Evolutionary conservation across 2,888 invertebrate genomes (phyloP), one percentile per base, ranked within the genome.

Genomic region (Herminia tarsipennalis): DNA sequence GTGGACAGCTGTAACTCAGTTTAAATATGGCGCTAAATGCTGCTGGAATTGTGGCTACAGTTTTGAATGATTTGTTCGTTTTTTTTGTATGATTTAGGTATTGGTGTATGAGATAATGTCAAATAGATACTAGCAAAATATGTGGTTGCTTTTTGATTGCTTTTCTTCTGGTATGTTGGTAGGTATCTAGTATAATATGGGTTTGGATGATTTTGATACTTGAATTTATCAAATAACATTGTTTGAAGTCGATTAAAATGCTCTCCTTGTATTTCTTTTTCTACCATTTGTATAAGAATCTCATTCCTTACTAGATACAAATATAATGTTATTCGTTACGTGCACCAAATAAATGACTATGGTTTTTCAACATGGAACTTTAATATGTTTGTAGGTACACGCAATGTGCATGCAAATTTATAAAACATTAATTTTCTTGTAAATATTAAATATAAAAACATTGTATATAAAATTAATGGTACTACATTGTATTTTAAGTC

Each of bases 361-460:
- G n/a, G n/a, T n/a, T n/a, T n/a, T n/a, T n/a, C n/a, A n/a, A n/a
- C n/a, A n/a, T n/a, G n/a, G n/a, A n/a, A n/a, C n/a, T n/a, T n/a
- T n/a, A n/a, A n/a, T n/a, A n/a, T n/a, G n/a, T 30, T 5, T 5
- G 30, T 9, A 17, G 17, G 16, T n/a, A n/a, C 5, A 9, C 1
- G 5, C n/a, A n/a, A n/a, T n/a, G n/a, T n/a, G n/a, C n/a, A n/a
- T 13, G 8, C 38, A 28, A 16, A 24, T 2, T 14, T 30, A n/a
- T 8, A 20, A 8, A 14, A 20, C 1, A 27, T 30, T n/a, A n/a
- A n/a, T n/a, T n/a, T n/a, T 13, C 17, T 38, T 57, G 63, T 63
- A 61, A 60, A 63, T 63, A 63, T 46, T 49, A 45, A 43, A 30
- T 29, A 18, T 25, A 47, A 27, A 41, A 29, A 24, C 24, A 49